These are phyloP conservation scores for Crypturellus undulatus DNA, from an alignment of 2,113 vertebrate genomes.

Conservation along the genomic window DNA sequence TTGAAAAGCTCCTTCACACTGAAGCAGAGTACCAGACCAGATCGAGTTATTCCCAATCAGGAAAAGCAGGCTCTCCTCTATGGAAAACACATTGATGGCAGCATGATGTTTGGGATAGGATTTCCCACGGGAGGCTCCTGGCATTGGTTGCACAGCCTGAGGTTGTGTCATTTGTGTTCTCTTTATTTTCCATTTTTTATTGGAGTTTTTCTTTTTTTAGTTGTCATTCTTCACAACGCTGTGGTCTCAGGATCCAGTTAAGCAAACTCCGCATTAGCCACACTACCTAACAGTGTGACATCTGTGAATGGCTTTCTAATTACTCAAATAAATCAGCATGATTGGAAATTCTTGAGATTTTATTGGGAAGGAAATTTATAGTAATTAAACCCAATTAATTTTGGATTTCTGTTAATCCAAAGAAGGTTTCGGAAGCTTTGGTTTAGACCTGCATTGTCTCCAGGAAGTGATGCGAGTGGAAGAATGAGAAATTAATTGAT, in stretches of 20 bases:
- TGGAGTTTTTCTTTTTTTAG: neutral
- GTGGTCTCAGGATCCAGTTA: conserved; percentile 69
- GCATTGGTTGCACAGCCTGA: neutral
- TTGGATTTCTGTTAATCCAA: conserved; percentile 78
- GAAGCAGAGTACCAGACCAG: neutral
- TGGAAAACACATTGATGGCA: neutral
- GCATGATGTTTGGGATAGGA: neutral
- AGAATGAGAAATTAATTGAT: conserved; percentile 55
- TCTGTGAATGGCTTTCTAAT: conserved; percentile 86
- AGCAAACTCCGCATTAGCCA: conserved; percentile 66
- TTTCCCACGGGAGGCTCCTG: neutral
- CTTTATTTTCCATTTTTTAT: neutral
- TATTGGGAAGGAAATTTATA: conserved; percentile 87
- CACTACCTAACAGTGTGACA: conserved; percentile 81
- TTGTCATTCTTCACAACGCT: conserved; percentile 33
- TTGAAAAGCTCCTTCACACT: neutral
- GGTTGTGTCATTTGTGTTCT: neutral
- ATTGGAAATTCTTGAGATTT: conserved; percentile 88
- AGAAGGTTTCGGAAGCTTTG: conserved; percentile 60
- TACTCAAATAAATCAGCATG: conserved; percentile 86
- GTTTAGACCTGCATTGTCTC: conserved; percentile 44
- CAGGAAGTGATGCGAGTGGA: conserved; percentile 54
- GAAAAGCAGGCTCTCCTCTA: neutral
- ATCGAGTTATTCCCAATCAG: neutral
- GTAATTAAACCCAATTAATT: conserved; percentile 87